These are phyloP conservation scores for Pomacea maculata DNA, from an alignment of 1,140 invertebrate species.

Conservation along the genomic window DNA sequence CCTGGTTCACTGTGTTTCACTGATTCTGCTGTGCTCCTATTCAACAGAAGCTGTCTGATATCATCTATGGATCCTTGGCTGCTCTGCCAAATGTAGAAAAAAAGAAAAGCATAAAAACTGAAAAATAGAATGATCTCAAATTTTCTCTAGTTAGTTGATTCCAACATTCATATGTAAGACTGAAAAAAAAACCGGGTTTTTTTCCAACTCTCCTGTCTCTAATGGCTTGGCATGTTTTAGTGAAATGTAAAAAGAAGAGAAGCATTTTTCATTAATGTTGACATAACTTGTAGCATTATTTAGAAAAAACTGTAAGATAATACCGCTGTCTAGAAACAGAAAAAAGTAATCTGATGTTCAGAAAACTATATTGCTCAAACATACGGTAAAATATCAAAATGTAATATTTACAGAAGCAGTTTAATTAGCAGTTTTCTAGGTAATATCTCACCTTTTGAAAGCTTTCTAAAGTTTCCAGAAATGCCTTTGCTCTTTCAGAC, in stretches of 20 bases:
- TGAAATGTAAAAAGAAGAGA: background rate
- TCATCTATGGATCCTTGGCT: constrained; percentile 16
- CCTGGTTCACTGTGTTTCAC: background rate
- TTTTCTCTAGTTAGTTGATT: background rate
- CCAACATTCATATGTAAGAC: background rate
- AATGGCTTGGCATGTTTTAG: background rate
- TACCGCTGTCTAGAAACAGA: too few species aligned
- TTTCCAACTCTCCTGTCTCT: background rate
- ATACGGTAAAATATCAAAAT: background rate
- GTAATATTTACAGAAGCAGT: background rate
- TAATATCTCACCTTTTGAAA: constrained; percentile 28
- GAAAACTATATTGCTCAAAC: too few species aligned
- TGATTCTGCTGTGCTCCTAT: background rate
- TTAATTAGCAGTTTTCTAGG: background rate
- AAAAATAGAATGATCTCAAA: background rate
- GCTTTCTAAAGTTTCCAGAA: constrained; percentile 30
- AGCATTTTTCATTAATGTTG: too few species aligned
- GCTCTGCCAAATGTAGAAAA: constrained; percentile 1
- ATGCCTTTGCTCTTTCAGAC: constrained; percentile 27
- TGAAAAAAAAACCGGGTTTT: background rate
- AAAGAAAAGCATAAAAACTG: background rate
- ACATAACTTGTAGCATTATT: too few species aligned
- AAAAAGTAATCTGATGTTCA: too few species aligned
- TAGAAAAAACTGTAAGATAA: too few species aligned
- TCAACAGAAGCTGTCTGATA: constrained; percentile 8